phyloP scores from a whole-genome alignment of 2,797 vertebrate species.

The Danio jaintianensis region DNA sequence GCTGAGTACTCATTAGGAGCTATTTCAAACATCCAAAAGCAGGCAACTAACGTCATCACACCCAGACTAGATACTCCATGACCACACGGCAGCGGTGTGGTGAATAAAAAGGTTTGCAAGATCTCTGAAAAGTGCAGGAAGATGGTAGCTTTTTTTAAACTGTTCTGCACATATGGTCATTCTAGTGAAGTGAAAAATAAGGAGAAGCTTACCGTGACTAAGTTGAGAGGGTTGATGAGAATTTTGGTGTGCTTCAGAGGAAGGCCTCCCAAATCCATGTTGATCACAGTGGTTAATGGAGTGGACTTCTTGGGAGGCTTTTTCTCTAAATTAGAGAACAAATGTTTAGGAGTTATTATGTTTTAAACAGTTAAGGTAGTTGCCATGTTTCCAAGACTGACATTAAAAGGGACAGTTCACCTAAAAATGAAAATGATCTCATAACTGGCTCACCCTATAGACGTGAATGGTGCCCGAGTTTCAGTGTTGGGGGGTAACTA shows the following conservation, averaged over 20 bases:
- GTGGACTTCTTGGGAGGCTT: slow-evolving; percentile 56
- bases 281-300: slow-evolving; percentile 70
- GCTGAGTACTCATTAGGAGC: slow-evolving; percentile 41
- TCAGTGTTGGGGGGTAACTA: too few relatives aligned
- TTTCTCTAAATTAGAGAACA: slow-evolving; percentile 48
- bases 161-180: not conserved
- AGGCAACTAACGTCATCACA: slow-evolving; percentile 13
- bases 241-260: slow-evolving; percentile 75
- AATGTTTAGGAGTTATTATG: not conserved
- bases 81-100: not conserved
- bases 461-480: too few relatives aligned
- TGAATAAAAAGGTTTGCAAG: not conserved
- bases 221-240: slow-evolving; percentile 75
- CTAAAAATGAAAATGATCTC: too few relatives aligned
- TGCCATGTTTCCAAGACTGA: too few relatives aligned
- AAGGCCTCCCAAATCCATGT: slow-evolving; percentile 72
- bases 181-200: not conserved
- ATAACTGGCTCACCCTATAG: too few relatives aligned
- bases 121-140: not conserved
- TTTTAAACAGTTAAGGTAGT: too few relatives aligned
- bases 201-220: slow-evolving; percentile 69
- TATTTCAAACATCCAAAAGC: slow-evolving; percentile 31
- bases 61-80: slow-evolving; percentile 8
- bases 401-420: too few relatives aligned
- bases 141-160: not conserved